Evolutionary conservation across 1,140 invertebrate species (phyloP).

Genomic region (Drosophila nikananu): DNA sequence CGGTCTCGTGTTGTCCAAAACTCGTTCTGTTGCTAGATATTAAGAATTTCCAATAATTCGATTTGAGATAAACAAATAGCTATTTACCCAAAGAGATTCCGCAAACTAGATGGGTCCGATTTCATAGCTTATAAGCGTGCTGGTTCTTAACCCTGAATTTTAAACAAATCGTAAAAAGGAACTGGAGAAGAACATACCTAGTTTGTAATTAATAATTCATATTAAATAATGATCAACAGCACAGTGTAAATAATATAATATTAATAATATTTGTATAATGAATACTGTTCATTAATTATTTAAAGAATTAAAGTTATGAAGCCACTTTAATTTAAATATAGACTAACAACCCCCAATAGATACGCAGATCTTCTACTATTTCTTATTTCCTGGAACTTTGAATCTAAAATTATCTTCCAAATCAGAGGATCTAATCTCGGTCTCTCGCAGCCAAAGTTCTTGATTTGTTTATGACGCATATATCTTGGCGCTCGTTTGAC

Average conservation of each 20-base stretch:
- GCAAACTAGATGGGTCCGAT: neutral
- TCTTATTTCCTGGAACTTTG: neutral
- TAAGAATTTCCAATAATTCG: conserved; percentile 26
- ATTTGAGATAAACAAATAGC: conserved; percentile 36
- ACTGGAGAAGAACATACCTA: neutral
- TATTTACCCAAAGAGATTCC: conserved; percentile 5
- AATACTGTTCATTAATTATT: neutral
- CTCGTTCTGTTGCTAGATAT: conserved; percentile 29
- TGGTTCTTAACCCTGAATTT: conserved; percentile 12
- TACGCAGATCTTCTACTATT: neutral
- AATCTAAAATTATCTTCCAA: conserved; percentile 1
- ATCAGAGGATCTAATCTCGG: conserved; percentile 1
- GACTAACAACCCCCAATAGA: neutral
- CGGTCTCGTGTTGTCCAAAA: conserved; percentile 35
- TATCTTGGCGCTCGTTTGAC: conserved; percentile 3
- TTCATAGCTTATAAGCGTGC: neutral
- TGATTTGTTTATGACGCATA: conserved; percentile 26
- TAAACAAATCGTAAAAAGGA: too few relatives aligned
- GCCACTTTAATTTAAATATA: too few relatives aligned
- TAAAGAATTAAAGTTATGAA: neutral
- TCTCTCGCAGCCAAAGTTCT: conserved; percentile 7
- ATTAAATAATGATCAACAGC: neutral
- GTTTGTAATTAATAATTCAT: neutral
- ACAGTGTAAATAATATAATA: too few relatives aligned
- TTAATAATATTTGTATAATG: neutral